Percentiles rank a stretch among this genome's conserved stretches.
Evolutionary conservation across 2,797 vertebrate species (phyloP).

Genomic region (Brachyrhaphis roseni): DNA sequence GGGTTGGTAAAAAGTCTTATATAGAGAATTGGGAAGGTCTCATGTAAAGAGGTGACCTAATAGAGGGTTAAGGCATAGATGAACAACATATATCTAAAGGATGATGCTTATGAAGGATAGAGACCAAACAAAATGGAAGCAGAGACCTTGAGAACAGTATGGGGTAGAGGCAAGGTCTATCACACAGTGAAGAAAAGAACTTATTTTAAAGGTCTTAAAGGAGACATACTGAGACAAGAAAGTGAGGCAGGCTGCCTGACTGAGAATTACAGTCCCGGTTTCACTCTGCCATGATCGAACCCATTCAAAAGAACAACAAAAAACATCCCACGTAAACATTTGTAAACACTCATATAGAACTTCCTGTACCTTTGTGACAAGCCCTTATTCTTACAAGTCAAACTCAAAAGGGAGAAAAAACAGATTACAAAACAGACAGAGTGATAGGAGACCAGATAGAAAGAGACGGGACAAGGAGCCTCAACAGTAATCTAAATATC

Average conservation of each 20-base stretch:
- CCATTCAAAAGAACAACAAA: constrained; percentile 29
- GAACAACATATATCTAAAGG: constrained; percentile 15
- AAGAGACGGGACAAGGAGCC: constrained; percentile 70
- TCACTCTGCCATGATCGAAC: constrained; percentile 51
- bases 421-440: constrained; percentile 73
- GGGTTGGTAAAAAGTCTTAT: constrained; percentile 31
- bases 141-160: constrained; percentile 73
- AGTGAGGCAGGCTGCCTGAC: constrained; percentile 69
- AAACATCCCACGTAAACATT: constrained; percentile 19
- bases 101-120: constrained; percentile 38
- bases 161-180: constrained; percentile 65
- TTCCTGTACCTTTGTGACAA: constrained; percentile 59
- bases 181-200: constrained; percentile 66
- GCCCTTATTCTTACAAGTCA: constrained; percentile 70
- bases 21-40: constrained; percentile 43
- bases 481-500: constrained; percentile 78
- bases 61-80: constrained; percentile 41
- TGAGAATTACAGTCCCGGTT: constrained; percentile 70
- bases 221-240: constrained; percentile 67
- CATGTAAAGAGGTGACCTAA: constrained; percentile 51
- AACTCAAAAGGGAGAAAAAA: constrained; percentile 77
- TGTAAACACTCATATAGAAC: constrained; percentile 15
- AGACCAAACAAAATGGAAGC: constrained; percentile 39
- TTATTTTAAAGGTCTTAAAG: constrained; percentile 59
- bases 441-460: constrained; percentile 67